Evolutionary conservation across 2,888 invertebrate species (phyloP).

Genomic region (Heliconius sara): DNA sequence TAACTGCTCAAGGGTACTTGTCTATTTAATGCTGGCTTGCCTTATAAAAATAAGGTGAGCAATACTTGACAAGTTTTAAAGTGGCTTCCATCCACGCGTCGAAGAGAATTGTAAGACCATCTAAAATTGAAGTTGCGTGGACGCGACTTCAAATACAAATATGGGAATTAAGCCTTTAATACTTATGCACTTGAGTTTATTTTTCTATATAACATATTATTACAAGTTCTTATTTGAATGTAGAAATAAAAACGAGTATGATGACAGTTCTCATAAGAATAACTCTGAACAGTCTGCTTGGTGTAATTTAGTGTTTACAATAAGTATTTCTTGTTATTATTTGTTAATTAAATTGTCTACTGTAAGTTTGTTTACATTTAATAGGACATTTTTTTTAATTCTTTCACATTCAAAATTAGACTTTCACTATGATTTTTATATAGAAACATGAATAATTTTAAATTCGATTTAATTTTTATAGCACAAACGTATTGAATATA

Average conservation of each 20-base stretch:
- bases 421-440: not conserved
- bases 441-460: not conserved
- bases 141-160: slow-evolving; percentile 46
- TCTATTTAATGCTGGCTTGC: slow-evolving; percentile 53
- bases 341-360: not conserved
- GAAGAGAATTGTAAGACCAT: slow-evolving; percentile 71
- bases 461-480: not conserved
- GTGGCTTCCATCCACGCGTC: slow-evolving; percentile 63
- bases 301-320: slow-evolving; percentile 41
- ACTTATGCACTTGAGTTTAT: not conserved
- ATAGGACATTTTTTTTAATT: no score
- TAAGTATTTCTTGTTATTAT: slow-evolving; percentile 24
- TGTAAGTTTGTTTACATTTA: not conserved
- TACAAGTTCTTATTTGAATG: slow-evolving; percentile 51
- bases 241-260: slow-evolving; percentile 68
- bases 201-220: slow-evolving; percentile 4
- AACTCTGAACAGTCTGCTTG: slow-evolving; percentile 58
- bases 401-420: no score
- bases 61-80: slow-evolving; percentile 71
- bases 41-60: slow-evolving; percentile 69
- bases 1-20: slow-evolving; percentile 46
- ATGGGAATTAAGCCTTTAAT: slow-evolving; percentile 29
- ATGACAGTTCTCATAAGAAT: slow-evolving; percentile 74
- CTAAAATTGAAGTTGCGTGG: slow-evolving; percentile 71
- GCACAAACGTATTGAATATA: not conserved